These are phyloP conservation scores for Brachypodius melanocephalos DNA, from an alignment of 2,113 vertebrate species.

Conservation along the genomic window DNA sequence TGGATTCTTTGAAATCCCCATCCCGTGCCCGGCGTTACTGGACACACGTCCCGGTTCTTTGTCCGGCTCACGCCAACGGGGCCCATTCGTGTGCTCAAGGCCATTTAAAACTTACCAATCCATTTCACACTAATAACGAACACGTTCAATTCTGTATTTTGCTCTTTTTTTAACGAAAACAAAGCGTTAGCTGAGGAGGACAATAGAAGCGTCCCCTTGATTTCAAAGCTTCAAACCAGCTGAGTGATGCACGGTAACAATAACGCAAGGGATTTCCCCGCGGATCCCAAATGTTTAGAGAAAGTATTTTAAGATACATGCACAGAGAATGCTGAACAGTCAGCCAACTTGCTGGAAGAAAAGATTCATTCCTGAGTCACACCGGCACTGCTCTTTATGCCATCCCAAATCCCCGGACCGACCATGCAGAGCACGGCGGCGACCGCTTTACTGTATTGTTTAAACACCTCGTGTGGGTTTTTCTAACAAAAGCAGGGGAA, in stretches of 20 bases:
- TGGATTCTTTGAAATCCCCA: constrained; percentile 22
- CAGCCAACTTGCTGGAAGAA: background rate
- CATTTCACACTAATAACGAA: background rate
- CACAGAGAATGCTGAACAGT: background rate
- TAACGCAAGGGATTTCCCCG: background rate
- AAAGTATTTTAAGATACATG: background rate
- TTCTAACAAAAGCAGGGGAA: background rate
- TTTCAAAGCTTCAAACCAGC: background rate
- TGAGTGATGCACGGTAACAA: background rate
- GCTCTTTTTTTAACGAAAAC: background rate
- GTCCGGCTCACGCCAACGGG: background rate
- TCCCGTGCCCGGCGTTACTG: background rate
- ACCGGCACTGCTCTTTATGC: background rate
- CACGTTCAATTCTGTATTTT: background rate
- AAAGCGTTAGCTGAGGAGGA: background rate
- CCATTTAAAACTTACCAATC: background rate
- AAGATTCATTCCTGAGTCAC: background rate
- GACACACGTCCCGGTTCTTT: constrained; percentile 16
- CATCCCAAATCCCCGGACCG: background rate
- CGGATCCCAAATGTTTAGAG: background rate
- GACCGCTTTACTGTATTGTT: background rate
- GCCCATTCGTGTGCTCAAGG: background rate
- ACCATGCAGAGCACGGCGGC: background rate
- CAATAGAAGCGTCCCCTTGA: background rate
- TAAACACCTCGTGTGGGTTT: background rate